phyloP scores from a whole-genome alignment of 2,888 invertebrate genomes.

The Sipha maydis region DNA sequence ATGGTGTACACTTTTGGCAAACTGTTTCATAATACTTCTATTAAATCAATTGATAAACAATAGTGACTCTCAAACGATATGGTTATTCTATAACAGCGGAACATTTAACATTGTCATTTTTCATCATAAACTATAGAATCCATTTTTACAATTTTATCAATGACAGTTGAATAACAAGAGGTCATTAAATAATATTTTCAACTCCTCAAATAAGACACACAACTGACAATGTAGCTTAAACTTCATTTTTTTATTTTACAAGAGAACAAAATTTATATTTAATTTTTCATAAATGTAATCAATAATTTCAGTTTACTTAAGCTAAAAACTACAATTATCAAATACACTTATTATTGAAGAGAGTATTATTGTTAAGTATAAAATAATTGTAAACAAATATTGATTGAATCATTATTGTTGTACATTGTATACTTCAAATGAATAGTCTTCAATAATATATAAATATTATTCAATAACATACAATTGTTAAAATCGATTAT shows the following conservation, averaged over 20 bases:
- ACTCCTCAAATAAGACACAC: not conserved
- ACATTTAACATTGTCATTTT: too few species aligned
- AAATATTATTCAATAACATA: not conserved
- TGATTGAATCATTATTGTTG: not conserved
- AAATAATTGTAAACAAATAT: not conserved
- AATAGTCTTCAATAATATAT: not conserved
- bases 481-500: not conserved
- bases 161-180: too few species aligned
- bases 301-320: not conserved
- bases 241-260: not conserved
- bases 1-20: too few species aligned
- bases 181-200: too few species aligned
- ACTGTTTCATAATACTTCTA: too few species aligned
- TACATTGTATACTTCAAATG: not conserved
- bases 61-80: too few species aligned
- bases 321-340: not conserved
- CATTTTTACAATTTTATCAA: too few species aligned
- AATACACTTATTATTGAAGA: not conserved
- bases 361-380: not conserved
- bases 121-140: too few species aligned
- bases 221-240: not conserved
- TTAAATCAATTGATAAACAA: too few species aligned
- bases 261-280: not conserved
- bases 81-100: too few species aligned
- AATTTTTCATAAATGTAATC: not conserved